Percentiles rank a stretch among this genome's conserved stretches.
Conservation (phyloP, 2,113 vertebrate species). For the Fulica atra region DNA sequence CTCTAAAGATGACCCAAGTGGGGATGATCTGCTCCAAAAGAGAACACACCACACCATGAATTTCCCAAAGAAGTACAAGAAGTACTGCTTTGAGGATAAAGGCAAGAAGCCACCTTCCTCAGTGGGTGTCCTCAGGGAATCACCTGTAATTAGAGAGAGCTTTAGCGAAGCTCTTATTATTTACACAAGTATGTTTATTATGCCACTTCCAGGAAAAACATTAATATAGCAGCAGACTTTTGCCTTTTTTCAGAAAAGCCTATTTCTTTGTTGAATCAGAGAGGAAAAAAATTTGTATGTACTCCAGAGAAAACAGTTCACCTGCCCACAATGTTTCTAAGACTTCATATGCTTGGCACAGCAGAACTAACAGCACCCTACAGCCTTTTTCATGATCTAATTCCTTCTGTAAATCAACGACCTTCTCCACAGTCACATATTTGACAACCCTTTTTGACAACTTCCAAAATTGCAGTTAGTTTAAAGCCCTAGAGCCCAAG, state of each 20-base stretch:
- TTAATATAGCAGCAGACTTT: background rate
- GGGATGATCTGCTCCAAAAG: background rate
- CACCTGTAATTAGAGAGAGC: background rate
- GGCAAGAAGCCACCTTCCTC: slow-evolving; percentile 10
- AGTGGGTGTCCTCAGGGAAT: background rate
- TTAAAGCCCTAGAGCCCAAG: slow-evolving; percentile 31
- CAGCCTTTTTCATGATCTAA: slow-evolving; percentile 67
- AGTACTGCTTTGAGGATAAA: background rate
- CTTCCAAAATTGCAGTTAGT: slow-evolving; percentile 66
- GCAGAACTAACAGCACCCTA: slow-evolving; percentile 54
- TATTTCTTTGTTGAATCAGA: background rate
- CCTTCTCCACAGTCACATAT: slow-evolving; percentile 65
- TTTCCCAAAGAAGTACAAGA: background rate
- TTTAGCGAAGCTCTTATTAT: background rate
- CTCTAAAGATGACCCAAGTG: background rate
- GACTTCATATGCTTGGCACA: slow-evolving; percentile 32
- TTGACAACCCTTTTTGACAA: slow-evolving; percentile 67
- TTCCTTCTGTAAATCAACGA: slow-evolving; percentile 64
- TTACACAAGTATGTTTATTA: slow-evolving; percentile 18
- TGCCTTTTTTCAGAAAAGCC: slow-evolving; percentile 2
- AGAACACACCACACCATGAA: background rate
- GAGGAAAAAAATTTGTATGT: background rate
- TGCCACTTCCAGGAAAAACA: background rate
- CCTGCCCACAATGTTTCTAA: background rate
- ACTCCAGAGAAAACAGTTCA: slow-evolving; percentile 62